Conservation (phyloP, 30 jellyfish, hydroid and myxozoan genomes). For the Sanderia malayensis region DNA sequence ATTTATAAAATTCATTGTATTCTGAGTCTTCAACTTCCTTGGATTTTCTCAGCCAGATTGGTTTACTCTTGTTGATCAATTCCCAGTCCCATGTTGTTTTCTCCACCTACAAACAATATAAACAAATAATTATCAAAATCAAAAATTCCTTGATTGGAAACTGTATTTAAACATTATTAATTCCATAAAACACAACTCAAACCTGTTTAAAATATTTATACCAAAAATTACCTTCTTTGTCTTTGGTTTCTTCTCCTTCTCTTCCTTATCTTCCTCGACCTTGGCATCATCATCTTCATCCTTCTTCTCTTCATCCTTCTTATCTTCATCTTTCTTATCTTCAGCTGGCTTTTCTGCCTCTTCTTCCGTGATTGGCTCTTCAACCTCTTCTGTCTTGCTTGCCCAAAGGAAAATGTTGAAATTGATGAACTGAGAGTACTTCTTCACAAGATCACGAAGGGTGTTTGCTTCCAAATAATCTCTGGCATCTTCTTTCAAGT, state of each 20-base stretch:
- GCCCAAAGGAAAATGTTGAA: conserved; percentile 95
- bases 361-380: conserved; percentile 93
- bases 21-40: conserved; percentile 98
- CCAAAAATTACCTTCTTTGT: conserved; percentile 73
- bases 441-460: conserved; percentile 81
- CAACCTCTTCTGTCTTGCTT: conserved; percentile 97
- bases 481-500: conserved; percentile 97
- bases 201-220: not conserved
- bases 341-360: conserved; percentile 78
- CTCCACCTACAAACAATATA: conserved; percentile 66
- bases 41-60: conserved; percentile 95
- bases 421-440: conserved; percentile 96
- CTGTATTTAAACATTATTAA: not conserved
- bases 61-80: conserved; percentile 82
- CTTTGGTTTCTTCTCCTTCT: conserved; percentile 89
- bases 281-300: conserved; percentile 44
- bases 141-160: not conserved
- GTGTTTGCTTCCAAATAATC: conserved; percentile 93
- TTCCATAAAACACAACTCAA: not conserved
- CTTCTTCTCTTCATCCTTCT: conserved; percentile 44
- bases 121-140: not conserved
- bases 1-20: conserved; percentile 84
- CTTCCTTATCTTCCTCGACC: conserved; percentile 71
- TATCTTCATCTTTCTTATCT: conserved; percentile 59
- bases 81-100: conserved; percentile 99